Evolutionary conservation across 2,797 vertebrate species (phyloP).

Genomic region (Trachops cirrhosus): DNA sequence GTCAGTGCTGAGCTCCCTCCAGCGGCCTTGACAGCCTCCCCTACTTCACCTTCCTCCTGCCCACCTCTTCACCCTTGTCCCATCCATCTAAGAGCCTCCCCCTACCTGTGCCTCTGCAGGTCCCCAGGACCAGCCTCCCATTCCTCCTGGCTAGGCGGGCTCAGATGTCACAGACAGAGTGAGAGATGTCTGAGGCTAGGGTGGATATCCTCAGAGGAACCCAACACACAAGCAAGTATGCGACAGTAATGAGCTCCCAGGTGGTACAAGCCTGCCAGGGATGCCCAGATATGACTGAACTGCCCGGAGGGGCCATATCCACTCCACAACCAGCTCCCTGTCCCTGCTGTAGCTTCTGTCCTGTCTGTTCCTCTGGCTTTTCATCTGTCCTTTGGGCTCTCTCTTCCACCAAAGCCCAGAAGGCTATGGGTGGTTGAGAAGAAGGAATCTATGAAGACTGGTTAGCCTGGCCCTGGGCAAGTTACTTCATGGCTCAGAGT

Average conservation of each 20-base stretch:
- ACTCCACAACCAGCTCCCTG: not conserved
- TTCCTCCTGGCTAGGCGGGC: not conserved
- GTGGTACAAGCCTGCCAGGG: slow-evolving; percentile 23
- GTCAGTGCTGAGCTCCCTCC: not conserved
- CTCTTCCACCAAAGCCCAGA: not conserved
- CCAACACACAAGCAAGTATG: not conserved
- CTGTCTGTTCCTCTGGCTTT: not conserved
- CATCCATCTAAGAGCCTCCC: not conserved
- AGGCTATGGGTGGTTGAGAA: not conserved
- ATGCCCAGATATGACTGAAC: not conserved
- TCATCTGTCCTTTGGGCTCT: not conserved
- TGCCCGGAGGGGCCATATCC: not conserved
- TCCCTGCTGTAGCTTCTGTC: not conserved
- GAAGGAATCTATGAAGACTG: not conserved
- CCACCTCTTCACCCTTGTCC: no score
- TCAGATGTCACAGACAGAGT: rapidly evolving
- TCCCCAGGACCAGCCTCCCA: not conserved
- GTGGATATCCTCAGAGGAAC: not conserved
- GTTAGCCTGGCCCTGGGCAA: not conserved
- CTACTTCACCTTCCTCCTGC: not conserved
- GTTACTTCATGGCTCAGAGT: not conserved
- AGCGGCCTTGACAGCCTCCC: not conserved
- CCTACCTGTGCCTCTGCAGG: rapidly evolving
- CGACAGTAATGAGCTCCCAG: slow-evolving; percentile 43
- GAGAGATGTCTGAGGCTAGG: not conserved